These are phyloP conservation scores for Potamarius usumacintae DNA, from an alignment of 2,113 vertebrate species.

Conservation along the genomic window DNA sequence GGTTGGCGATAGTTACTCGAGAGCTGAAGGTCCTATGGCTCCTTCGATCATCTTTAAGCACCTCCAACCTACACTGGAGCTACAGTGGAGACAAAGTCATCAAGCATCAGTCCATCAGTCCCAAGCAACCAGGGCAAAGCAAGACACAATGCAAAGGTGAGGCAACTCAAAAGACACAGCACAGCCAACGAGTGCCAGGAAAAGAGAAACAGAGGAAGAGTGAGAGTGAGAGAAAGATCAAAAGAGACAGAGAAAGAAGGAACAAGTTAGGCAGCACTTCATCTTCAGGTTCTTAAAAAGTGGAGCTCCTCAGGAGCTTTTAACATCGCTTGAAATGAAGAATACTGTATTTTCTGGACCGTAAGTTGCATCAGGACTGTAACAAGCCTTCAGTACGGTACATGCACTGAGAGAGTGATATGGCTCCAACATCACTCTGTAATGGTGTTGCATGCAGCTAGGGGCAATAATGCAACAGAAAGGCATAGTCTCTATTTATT, in stretches of 20 bases:
- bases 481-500: background rate
- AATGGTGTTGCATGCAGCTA: background rate
- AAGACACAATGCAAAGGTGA: slow-evolving; percentile 29
- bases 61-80: slow-evolving; percentile 99
- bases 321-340: background rate
- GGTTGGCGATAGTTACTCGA: slow-evolving; percentile 97
- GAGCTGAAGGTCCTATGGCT: slow-evolving; percentile 97
- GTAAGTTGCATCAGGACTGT: background rate
- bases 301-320: background rate
- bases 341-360: background rate
- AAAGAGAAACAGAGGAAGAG: slow-evolving; percentile 12
- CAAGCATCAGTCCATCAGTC: slow-evolving; percentile 78
- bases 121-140: slow-evolving; percentile 44
- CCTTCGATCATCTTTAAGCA: slow-evolving; percentile 99
- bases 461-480: background rate
- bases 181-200: slow-evolving; percentile 16
- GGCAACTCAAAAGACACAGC: slow-evolving; percentile 44
- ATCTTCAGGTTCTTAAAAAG: background rate
- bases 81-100: slow-evolving; percentile 84
- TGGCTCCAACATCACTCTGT: background rate
- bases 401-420: background rate
- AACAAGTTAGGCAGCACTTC: slow-evolving; percentile 15
- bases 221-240: background rate
- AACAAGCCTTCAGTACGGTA: background rate
- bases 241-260: slow-evolving; percentile 16